These are phyloP conservation scores for Poeciliopsis prolifica DNA, from an alignment of 2,113 vertebrate genomes.

Conservation along the genomic window DNA sequence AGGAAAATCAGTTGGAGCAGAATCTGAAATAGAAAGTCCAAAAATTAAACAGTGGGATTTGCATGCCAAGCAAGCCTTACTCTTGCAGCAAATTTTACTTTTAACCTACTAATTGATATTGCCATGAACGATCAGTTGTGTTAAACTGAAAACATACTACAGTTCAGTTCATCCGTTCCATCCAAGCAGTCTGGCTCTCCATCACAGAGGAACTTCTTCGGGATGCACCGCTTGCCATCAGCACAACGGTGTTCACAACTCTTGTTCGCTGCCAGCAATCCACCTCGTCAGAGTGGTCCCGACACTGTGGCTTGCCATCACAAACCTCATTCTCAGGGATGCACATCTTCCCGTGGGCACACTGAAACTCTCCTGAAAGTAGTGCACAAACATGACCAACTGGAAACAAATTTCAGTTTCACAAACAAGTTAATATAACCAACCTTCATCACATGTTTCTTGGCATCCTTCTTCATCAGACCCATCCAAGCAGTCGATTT, in stretches of 20 bases:
- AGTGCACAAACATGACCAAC: background rate
- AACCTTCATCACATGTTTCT: slow-evolving; percentile 59
- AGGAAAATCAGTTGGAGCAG: background rate
- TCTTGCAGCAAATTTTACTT: background rate
- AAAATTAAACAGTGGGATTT: background rate
- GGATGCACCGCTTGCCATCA: slow-evolving; percentile 80
- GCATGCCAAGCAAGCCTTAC: background rate
- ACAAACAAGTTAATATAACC: background rate
- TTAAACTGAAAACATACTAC: slow-evolving; percentile 67
- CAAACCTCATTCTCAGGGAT: slow-evolving; percentile 76
- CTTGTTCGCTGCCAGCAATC: slow-evolving; percentile 70
- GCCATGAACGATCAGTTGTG: background rate
- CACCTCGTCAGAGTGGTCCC: slow-evolving; percentile 84
- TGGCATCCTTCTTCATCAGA: slow-evolving; percentile 82
- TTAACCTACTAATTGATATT: background rate
- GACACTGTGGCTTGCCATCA: slow-evolving; percentile 84
- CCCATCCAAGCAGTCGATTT: slow-evolving; percentile 85
- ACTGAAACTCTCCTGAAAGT: slow-evolving; percentile 82
- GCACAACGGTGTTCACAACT: slow-evolving; percentile 84
- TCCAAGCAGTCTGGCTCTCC: slow-evolving; percentile 87
- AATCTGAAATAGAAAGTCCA: slow-evolving; percentile 5
- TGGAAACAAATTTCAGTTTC: background rate
- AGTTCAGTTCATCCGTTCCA: slow-evolving; percentile 80
- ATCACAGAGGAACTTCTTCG: slow-evolving; percentile 85
- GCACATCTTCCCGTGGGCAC: slow-evolving; percentile 78